Evolutionary conservation across 2,113 vertebrate species (phyloP), one percentile per base, ranked within the genome.

Genomic region (Gambusia holbrooki): DNA sequence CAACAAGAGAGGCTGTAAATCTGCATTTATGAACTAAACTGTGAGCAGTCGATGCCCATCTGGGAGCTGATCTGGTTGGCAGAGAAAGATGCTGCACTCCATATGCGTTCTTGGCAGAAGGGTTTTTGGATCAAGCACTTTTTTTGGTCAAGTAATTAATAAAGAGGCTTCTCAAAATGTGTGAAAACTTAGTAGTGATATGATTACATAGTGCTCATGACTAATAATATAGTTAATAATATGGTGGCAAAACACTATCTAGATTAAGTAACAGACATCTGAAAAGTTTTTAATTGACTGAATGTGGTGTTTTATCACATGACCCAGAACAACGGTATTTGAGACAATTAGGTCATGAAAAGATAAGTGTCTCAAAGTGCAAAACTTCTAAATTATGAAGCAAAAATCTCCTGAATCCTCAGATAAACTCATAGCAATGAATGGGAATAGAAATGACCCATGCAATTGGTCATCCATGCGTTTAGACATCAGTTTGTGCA

Each of bases 61-160:
- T 90, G 84, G 85, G 86, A 86, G 80, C 54, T 77, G 80, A 87
- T 88, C 82, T 77, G 78, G 72, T 75, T 87, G 83, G 86, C 79
- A 74, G 81, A 76, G 80, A 65, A 77, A 82, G 65, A 76, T 15
- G 62, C 77, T 77, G 76, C 67, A 72, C 79, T 83, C 58, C 63
- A 80, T 60, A 70, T 82, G 75, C 54, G 76, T 82, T 81, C 72
- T 80, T 85, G 82, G 85, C 75, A 54, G 48, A 62, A 13, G 66
- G 32, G 33, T 73, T 79, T 73, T 79, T 62, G 51, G 42, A 80
- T 80, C 68, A 74, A 67, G 60, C 60, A 54, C 64, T 22, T 71
- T 37, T 73, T 71, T 51, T 48, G 1, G 40, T 62, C 12, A 62
- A 84, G 69, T 79, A 76, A 84, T 88, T 80, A 81, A 83, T 81